phyloP scores from a whole-genome alignment of 2,113 vertebrate species.

The Helogale parvula region DNA sequence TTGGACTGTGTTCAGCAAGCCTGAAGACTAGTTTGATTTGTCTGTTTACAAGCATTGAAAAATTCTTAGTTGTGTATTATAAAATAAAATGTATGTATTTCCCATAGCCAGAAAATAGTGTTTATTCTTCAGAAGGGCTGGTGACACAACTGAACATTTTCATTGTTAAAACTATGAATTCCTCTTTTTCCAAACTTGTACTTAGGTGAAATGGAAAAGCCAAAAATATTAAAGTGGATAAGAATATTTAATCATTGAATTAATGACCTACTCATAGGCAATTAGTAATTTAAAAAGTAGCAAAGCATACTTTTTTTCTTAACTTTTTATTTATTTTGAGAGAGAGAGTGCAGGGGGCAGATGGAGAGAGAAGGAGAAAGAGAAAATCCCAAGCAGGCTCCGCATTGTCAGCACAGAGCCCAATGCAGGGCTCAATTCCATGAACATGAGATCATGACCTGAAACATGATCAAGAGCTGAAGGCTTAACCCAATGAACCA shows the following conservation, averaged over 20 bases:
- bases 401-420: too few relatives aligned
- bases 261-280: background rate
- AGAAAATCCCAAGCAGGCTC: too few relatives aligned
- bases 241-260: slow-evolving; percentile 70
- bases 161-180: slow-evolving; percentile 68
- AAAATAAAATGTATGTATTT: slow-evolving; percentile 78
- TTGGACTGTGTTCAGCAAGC: slow-evolving; percentile 53
- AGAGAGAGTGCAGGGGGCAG: too few relatives aligned
- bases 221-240: slow-evolving; percentile 80
- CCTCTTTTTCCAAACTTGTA: slow-evolving; percentile 65
- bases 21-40: slow-evolving; percentile 66
- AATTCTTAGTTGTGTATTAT: slow-evolving; percentile 67
- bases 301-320: background rate
- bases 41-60: slow-evolving; percentile 75
- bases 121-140: slow-evolving; percentile 78
- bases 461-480: too few relatives aligned
- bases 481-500: too few relatives aligned
- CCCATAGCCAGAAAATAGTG: slow-evolving; percentile 77
- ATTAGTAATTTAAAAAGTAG: slow-evolving; percentile 58
- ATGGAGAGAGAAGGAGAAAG: too few relatives aligned
- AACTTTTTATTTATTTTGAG: too few relatives aligned
- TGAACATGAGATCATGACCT: too few relatives aligned
- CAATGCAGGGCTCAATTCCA: too few relatives aligned
- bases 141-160: slow-evolving; percentile 78
- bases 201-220: slow-evolving; percentile 75